Base-by-base conservation (phyloP, 2,113 vertebrate genomes). In the Oncorhynchus gorbuscha region DNA sequence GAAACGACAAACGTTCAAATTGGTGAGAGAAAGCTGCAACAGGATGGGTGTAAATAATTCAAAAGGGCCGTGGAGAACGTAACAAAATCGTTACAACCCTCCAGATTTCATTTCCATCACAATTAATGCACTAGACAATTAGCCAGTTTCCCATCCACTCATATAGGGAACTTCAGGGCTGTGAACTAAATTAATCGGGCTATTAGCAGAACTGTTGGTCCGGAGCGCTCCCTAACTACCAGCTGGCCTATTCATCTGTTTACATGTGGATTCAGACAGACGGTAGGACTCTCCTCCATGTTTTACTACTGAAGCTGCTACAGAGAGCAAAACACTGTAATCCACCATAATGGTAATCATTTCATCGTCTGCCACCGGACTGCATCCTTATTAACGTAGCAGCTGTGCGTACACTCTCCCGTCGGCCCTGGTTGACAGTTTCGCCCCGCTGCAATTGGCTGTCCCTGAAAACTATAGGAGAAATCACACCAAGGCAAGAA, bases 401-500 rank as follows among this genome's bases (percentile, higher is more conserved):
- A 89, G 86, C 85, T 88, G 89, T 73, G 51, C 70, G 67, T 85
- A 76, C 81, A 68, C 81, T 65, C 77, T 78, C 74, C 26, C 30
- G 81, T 77, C 3, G 4, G 14, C 48, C 45, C 32, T 73, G 55
- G 32, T 80, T 45, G 8, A 71, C 69, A 62, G 59, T 22, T 71
- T 18, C 16, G 51, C 76, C 76, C 80, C 84, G 86, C 85, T 87
- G 85, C 67, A 69, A 9, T 35, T 72, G 71, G 48, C 55, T 35
- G 32, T 74, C 69, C 26, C 20, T 67, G 22, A 77, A 78, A 72
- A 76, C 70, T 14, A 72, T 22, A 79, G 3, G 30, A 8, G 11
- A 45, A 61, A 64, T 48, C 67, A 61, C 28, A 76, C 73, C 4
- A 14, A 12, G 22, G 2, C 45, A 49, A 71, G 76, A 76, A 75